Base-by-base conservation (phyloP, 2,113 vertebrate genomes). In the Alosa alosa region DNA sequence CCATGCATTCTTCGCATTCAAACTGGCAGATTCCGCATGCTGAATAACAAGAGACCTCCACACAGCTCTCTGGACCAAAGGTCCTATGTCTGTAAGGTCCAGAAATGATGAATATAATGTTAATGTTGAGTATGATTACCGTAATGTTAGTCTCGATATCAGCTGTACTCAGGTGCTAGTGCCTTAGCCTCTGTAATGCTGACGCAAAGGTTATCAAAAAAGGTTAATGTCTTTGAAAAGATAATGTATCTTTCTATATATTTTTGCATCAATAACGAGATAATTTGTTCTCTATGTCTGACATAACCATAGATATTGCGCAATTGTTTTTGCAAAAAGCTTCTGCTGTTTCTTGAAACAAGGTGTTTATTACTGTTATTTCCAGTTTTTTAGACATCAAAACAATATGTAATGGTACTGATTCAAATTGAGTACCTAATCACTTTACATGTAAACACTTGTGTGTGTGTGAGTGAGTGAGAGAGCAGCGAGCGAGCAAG, bases 171-270 rank as follows among this genome's bases (percentile, higher is more conserved):
- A 68, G 18, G 86, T 88, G 83, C 85, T 82, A 88, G 90, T 94
- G 93, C 91, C 92, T 94, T 92, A 88, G 83, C 75, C 55, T 90
- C 84, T 87, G 36, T 87, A 75, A 89, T 89, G 25, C 84, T 88
- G 75, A 84, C 55, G 81, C 86, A 81, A 39, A 87, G 83, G 85
- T 87, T 41, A 64, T 45, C 81, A 45, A 45, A 83, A 87, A 90
- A 50, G 49, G 89, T 78, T 78, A 31, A 78, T 39, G 31, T 78
- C 72, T 41, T 78, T 36, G 11, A 78, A 13, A 78, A 78, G 36
- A 78, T 39, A 36, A 78, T 78, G 72, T 78, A 78, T 78, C 72
- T 72, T 72, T 78, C 72, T 84, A 81, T 81, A 17, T 64, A 64
- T n/a, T 81, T 84, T 84, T 81, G 78, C 36, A 68, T 55, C 46